Evolutionary conservation across 1,140 invertebrate species (phyloP).

Genomic region (Dreissena polymorpha): DNA sequence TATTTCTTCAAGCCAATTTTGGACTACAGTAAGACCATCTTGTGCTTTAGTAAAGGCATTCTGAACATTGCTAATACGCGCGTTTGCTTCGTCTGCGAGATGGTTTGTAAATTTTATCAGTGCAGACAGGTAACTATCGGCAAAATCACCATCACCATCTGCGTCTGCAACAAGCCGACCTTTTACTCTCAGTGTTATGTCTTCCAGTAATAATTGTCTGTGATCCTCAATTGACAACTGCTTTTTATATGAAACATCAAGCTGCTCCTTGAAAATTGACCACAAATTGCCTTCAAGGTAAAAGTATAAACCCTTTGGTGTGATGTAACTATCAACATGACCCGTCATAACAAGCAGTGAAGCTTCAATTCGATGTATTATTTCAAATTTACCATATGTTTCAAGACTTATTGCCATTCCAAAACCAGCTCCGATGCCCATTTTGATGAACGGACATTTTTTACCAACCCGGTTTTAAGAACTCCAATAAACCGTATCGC

Average conservation of each 20-base stretch:
- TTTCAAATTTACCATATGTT: constrained; percentile 11
- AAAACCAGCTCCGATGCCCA: constrained; percentile 6
- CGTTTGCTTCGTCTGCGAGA: constrained; percentile 17
- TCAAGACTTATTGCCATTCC: constrained; percentile 6
- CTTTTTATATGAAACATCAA: constrained; percentile 21
- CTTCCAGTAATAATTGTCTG: constrained; percentile 18
- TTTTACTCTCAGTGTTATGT: background rate
- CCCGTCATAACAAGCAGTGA: constrained; percentile 13
- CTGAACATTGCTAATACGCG: constrained; percentile 5
- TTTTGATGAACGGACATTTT: background rate
- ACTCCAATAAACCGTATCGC: constrained; percentile 12
- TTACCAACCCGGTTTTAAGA: background rate
- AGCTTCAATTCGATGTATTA: background rate
- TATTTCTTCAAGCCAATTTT: constrained; percentile 32
- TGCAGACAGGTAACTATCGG: constrained; percentile 35
- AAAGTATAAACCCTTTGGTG: constrained; percentile 13
- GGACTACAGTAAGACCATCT: constrained; percentile 14
- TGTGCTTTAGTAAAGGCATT: constrained; percentile 14
- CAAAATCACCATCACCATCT: constrained; percentile 13
- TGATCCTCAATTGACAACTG: background rate
- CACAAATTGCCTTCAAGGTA: constrained; percentile 46
- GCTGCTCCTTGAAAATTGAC: constrained; percentile 25
- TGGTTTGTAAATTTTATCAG: background rate
- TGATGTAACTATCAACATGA: constrained; percentile 10
- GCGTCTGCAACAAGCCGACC: constrained; percentile 28